A percentile compares a stretch with the other conserved stretches of the same genome.
These are phyloP conservation scores for Chromobotia macracanthus DNA, from an alignment of 2,797 vertebrate species.

Conservation along the genomic window DNA sequence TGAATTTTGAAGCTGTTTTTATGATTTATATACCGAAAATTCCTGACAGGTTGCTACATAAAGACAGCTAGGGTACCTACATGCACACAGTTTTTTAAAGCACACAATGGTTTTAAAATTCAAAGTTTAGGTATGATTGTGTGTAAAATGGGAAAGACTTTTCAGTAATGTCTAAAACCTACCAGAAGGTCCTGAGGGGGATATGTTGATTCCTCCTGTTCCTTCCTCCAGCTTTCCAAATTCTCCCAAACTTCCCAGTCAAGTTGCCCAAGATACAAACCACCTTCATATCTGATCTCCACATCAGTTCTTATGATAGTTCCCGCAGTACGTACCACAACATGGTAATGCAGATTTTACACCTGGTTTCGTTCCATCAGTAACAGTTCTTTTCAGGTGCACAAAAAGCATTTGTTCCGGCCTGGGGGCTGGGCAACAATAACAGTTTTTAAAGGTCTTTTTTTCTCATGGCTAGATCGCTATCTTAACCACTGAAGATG, in stretches of 20 bases:
- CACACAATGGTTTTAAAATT: too few species aligned
- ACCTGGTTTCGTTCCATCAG: slow-evolving; percentile 17
- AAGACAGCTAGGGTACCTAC: too few species aligned
- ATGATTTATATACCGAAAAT: too few species aligned
- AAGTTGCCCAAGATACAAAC: not conserved
- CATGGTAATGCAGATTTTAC: slow-evolving; percentile 19
- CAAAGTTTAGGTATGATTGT: too few species aligned
- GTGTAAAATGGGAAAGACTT: too few species aligned
- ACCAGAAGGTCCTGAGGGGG: too few species aligned
- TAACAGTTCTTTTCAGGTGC: slow-evolving; percentile 3
- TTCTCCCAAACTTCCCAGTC: not conserved
- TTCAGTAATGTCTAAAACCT: too few species aligned
- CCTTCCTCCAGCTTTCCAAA: not conserved
- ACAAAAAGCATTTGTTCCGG: slow-evolving; percentile 8
- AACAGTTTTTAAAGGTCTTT: slow-evolving; percentile 40
- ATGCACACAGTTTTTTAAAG: too few species aligned
- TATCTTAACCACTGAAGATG: slow-evolving; percentile 25
- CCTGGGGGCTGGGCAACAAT: slow-evolving; percentile 4
- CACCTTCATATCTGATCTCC: not conserved
- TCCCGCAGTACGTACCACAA: not conserved
- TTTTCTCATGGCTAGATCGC: slow-evolving; percentile 28
- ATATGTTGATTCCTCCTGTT: not conserved
- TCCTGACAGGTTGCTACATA: too few species aligned
- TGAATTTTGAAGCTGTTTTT: too few species aligned
- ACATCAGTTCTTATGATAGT: not conserved